Evolutionary conservation across 2,113 vertebrate species (phyloP).

Genomic region (Peucedramus taeniatus): DNA sequence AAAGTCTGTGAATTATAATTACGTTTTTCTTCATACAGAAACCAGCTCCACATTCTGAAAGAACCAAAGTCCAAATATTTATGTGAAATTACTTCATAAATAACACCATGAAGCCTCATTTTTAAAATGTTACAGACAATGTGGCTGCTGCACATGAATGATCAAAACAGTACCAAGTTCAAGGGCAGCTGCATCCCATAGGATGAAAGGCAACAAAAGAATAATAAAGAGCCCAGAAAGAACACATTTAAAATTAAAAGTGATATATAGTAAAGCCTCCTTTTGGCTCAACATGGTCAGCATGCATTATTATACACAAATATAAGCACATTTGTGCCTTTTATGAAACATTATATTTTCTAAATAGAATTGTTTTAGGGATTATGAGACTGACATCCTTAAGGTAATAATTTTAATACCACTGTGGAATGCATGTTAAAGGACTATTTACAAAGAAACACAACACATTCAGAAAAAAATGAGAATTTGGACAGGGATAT

Average conservation of each 20-base stretch:
- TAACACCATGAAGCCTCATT: slow-evolving; percentile 65
- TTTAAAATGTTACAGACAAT: slow-evolving; percentile 76
- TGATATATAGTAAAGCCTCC: slow-evolving; percentile 53
- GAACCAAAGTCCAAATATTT: slow-evolving; percentile 71
- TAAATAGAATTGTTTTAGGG: neutral
- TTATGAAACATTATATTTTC: neutral
- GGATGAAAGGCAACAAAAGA: slow-evolving; percentile 80
- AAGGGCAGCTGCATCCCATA: slow-evolving; percentile 76
- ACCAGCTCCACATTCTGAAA: slow-evolving; percentile 63
- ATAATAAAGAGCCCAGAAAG: slow-evolving; percentile 69
- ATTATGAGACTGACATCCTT: slow-evolving; percentile 7
- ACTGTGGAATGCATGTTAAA: neutral
- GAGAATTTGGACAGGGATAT: neutral
- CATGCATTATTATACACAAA: neutral
- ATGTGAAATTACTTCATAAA: slow-evolving; percentile 71
- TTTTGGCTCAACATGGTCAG: neutral
- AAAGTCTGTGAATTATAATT: slow-evolving; percentile 79
- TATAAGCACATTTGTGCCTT: neutral
- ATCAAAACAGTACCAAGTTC: slow-evolving; percentile 78
- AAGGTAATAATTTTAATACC: neutral
- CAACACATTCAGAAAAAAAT: neutral
- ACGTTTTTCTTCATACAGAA: slow-evolving; percentile 73
- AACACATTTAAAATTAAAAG: slow-evolving; percentile 75
- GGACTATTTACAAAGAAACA: neutral
- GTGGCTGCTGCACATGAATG: slow-evolving; percentile 77